Base-by-base conservation (phyloP, 2,888 invertebrate species). In the Aporophyla lueneburgensis region DNA sequence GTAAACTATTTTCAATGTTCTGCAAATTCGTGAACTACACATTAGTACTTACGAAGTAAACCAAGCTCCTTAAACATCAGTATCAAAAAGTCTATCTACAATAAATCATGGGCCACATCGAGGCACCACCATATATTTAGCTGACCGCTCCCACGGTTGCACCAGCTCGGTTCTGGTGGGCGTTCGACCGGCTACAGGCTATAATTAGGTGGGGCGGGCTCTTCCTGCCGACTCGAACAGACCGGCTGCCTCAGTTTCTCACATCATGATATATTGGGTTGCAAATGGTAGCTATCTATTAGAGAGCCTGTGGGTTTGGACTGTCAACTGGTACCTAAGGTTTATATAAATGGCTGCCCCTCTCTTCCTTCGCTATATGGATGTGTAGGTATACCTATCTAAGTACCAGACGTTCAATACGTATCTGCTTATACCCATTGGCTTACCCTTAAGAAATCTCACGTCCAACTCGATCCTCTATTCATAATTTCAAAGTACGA, bases 141-240 rank as follows among this genome's bases (percentile, higher is more conserved):
- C 63, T 68, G 73, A 53, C 62, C 72, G 75, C 65, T 80, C 86
- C 65, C 84, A 87, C 80, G 85, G 78, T 76, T 82, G 77, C 83
- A 78, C 76, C 83, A 85, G 84, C 81, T 83, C 81, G 85, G 65
- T 67, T 69, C 73, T 78, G 81, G 88, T 90, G 89, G 91, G 91
- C 90, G 90, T 83, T 62, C 59, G 74, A 76, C 77, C 82, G 79
- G 75, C 84, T 86, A 86, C 83, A 84, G 81, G 76, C 81, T 90
- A 89, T 92, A 92, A 92, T 92, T 92, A 92, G 78, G 80, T 75
- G 72, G 86, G 91, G 91, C 89, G 92, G 89, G 73, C 73, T 78
- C 88, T 89, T 89, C 89, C 89, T 89, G 88, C 76, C 76, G 56
- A 76, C 70, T 66, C 67, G 54, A 62, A 65, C 70, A 75, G 71